Conservation (phyloP, 2,888 invertebrate species). For the Luperina testacea region DNA sequence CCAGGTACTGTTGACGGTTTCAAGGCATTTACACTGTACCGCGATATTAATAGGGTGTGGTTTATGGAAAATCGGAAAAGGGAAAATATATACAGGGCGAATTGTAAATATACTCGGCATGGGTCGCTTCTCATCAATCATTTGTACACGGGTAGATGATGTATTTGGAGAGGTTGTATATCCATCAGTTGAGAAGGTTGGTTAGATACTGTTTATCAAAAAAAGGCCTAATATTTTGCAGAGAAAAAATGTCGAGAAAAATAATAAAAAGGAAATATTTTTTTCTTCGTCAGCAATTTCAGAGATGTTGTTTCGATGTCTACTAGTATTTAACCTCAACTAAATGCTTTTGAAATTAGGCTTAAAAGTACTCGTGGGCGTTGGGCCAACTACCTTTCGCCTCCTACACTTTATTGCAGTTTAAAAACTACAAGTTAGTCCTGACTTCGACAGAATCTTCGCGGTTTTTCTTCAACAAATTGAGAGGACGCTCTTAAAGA, state of each 20-base stretch:
- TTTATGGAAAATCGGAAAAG: slow-evolving; percentile 42
- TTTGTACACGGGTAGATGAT: slow-evolving; percentile 41
- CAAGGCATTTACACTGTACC: slow-evolving; percentile 31
- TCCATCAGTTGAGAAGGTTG: slow-evolving; percentile 19
- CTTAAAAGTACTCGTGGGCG: slow-evolving; percentile 36
- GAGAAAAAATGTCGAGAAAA: background rate
- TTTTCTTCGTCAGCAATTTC: background rate
- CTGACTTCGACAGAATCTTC: background rate
- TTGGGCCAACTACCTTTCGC: slow-evolving; percentile 49
- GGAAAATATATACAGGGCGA: slow-evolving; percentile 19
- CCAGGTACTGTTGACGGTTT: slow-evolving; percentile 31
- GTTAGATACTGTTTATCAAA: slow-evolving; percentile 15
- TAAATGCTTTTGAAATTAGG: slow-evolving; percentile 35
- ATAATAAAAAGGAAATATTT: background rate
- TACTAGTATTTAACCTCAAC: slow-evolving; percentile 22
- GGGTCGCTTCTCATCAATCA: slow-evolving; percentile 47
- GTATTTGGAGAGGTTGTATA: slow-evolving; percentile 36
- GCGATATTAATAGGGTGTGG: slow-evolving; percentile 39
- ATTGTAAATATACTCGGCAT: slow-evolving; percentile 23
- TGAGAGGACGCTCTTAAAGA: background rate
- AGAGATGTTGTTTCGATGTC: background rate
- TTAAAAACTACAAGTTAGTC: slow-evolving; percentile 28
- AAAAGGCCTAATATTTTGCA: background rate
- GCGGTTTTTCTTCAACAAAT: slow-evolving; percentile 16
- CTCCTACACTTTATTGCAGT: slow-evolving; percentile 39